A percentile compares a stretch with the other conserved stretches of the same genome.
Conservation (phyloP, 2,797 vertebrate genomes). For the Lerista edwardsae region DNA sequence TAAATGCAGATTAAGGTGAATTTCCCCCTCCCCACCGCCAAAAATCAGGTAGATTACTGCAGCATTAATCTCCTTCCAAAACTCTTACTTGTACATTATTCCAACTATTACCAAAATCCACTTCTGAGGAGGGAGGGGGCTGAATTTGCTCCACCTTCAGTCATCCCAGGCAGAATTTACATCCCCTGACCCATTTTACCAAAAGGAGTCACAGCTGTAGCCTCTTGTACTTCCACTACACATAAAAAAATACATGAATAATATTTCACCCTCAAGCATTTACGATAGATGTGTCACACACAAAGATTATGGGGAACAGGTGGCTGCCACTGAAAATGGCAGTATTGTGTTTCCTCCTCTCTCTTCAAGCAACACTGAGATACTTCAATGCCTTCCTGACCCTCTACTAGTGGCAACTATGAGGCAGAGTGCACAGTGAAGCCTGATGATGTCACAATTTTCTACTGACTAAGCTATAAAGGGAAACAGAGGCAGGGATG, state of each 20-base stretch:
- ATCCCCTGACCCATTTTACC: background rate
- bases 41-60: background rate
- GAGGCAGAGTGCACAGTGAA: background rate
- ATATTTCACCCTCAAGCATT: background rate
- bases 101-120: background rate
- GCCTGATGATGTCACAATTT: background rate
- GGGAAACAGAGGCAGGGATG: background rate
- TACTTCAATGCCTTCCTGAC: too few species aligned
- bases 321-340: background rate
- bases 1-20: conserved; percentile 16
- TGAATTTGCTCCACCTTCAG: background rate
- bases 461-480: too few species aligned
- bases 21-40: too few species aligned
- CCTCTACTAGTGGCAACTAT: background rate
- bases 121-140: background rate
- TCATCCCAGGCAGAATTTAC: background rate
- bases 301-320: too few species aligned
- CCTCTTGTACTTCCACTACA: background rate
- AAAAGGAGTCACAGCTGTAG: background rate
- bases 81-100: background rate
- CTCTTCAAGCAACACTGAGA: too few species aligned
- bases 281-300: too few species aligned
- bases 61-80: conserved; percentile 18
- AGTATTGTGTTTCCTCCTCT: background rate
- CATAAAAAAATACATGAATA: background rate